Base-by-base conservation (phyloP, 1,140 invertebrate species). In the Charaxes varanes region DNA sequence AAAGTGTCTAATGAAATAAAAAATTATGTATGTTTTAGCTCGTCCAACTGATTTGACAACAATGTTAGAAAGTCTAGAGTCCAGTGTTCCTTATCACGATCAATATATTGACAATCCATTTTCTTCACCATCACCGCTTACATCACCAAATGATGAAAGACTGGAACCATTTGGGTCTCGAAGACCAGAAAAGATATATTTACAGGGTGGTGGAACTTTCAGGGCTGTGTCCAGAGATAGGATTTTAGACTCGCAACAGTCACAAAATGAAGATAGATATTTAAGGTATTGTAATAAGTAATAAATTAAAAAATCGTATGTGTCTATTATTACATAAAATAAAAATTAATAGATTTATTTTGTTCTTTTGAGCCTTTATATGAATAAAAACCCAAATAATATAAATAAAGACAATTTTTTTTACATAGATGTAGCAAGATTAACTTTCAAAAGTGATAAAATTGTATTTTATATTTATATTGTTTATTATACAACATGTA, bases 81-180 rank as follows among this genome's bases (percentile, higher is more conserved):
- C 80, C 1, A 73, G 62, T 37, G 74, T 71, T 3, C 65, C 72
- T 15, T 85, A 83, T 42, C 70, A 85, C 40, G 84, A 85, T 18
- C 77, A 82, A 24, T 83, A 85, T 28, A 85, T 85, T 32, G 84
- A 85, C 33, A 85, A 85, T 51, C 84, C 84, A 14, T 85, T 85
- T 45, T 85, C 84, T 31, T 85, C 84, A 36, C 84, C 84, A 27
- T 85, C 83, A 23, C 83, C 84, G 0, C 52, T 85, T 17, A 85
- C 81, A 18, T 85, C 84, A 33, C 84, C 84, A 1, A 85, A 84
- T 51, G 81, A 85, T 59, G 80, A 84, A 1, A 59, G 76, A 35
- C 30, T 82, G 6, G 61, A 70, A 12, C 72, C 72, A 0, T 84
- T 84, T 27, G 54, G 61, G 0, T 57, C 68, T 16, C 40, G 59